These are phyloP conservation scores for Penaeus indicus DNA, from an alignment of 1,140 invertebrate genomes.

Conservation along the genomic window DNA sequence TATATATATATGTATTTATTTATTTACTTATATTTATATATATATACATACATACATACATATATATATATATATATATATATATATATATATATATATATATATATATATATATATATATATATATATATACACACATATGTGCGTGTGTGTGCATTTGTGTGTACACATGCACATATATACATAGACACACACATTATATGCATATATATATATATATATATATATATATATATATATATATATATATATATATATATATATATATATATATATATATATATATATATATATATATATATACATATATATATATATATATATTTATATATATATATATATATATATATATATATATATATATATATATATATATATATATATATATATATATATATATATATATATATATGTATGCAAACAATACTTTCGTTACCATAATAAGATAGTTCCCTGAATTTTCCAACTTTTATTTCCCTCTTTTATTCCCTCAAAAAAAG, in stretches of 20 bases:
- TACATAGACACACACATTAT: conserved; percentile 5
- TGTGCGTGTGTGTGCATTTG: not conserved
- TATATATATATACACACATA: too few species aligned
- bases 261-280: not conserved
- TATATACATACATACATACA: not conserved
- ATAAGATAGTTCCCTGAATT: not conserved
- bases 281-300: not conserved
- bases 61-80: not conserved
- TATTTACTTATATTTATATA: not conserved
- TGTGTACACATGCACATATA: not conserved
- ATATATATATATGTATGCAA: not conserved
- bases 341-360: not conserved
- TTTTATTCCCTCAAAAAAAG: not conserved
- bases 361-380: conserved; percentile 1
- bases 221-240: conserved; percentile 30
- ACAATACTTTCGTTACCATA: not conserved
- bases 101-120: too few species aligned
- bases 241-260: conserved; percentile 30
- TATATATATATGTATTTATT: not conserved
- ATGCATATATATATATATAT: conserved; percentile 22
- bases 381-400: not conserved
- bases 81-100: too few species aligned
- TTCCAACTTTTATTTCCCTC: not conserved
- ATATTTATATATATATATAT: conserved; percentile 10
- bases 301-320: conserved; percentile 2